Conservation (phyloP, 2,113 vertebrate species). For the Thalassoma bifasciatum region DNA sequence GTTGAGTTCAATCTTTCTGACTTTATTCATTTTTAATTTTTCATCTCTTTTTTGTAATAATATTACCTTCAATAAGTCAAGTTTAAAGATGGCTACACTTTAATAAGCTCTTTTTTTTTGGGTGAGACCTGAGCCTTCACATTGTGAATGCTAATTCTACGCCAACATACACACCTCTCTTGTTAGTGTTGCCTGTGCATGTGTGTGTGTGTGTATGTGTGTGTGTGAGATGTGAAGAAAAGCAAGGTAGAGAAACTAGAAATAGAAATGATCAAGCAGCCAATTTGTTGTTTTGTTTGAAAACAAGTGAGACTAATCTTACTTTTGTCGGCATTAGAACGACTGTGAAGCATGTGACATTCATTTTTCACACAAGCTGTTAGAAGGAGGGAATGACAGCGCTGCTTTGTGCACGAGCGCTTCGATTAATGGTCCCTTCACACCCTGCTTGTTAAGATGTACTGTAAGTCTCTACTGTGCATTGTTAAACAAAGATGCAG, state of each 20-base stretch:
- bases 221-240: not conserved
- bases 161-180: too few species aligned
- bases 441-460: conserved; percentile 54
- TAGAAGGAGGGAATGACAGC: conserved; percentile 16
- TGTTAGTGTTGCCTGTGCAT: too few species aligned
- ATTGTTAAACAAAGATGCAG: conserved; percentile 60
- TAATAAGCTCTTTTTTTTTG: not conserved
- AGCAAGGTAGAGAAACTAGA: not conserved
- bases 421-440: conserved; percentile 53
- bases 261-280: not conserved
- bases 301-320: not conserved
- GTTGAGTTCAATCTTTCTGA: too few species aligned
- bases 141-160: too few species aligned
- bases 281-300: not conserved
- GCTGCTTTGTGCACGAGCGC: conserved; percentile 43
- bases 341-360: conserved; percentile 9
- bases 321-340: conserved; percentile 8
- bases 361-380: conserved; percentile 28
- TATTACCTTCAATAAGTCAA: too few species aligned
- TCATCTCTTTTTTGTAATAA: too few species aligned
- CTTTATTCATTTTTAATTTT: too few species aligned
- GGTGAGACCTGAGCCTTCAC: not conserved
- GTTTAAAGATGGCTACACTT: not conserved
- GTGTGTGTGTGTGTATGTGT: too few species aligned
- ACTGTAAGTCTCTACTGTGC: conserved; percentile 38